These are phyloP conservation scores for Dinomys branickii DNA, from an alignment of 2,113 vertebrate genomes.

Conservation along the genomic window DNA sequence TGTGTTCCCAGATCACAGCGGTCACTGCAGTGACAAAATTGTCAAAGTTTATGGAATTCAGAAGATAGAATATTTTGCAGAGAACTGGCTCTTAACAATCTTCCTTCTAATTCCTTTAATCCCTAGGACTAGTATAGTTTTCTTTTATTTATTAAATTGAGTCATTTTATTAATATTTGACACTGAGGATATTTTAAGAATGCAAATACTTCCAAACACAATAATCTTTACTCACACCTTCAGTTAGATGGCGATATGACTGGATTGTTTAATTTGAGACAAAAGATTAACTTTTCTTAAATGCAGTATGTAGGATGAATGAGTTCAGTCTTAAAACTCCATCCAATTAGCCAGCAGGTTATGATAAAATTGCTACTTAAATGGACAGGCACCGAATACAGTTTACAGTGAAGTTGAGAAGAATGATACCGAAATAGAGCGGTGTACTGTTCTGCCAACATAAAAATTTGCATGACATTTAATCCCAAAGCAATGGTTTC, in stretches of 20 bases:
- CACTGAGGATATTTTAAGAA: neutral
- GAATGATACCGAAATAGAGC: neutral
- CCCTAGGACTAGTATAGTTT: neutral
- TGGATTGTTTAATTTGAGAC: neutral
- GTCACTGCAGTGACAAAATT: neutral
- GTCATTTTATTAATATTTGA: neutral
- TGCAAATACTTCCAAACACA: neutral
- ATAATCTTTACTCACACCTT: neutral
- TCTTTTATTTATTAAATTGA: neutral
- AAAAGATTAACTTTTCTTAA: neutral
- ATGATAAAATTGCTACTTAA: neutral
- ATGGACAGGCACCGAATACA: neutral
- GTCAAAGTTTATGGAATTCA: neutral
- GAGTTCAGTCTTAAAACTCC: neutral
- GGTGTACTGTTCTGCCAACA: neutral
- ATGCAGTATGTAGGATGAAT: neutral
- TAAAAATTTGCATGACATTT: neutral
- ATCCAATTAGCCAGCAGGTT: neutral
- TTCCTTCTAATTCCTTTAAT: neutral
- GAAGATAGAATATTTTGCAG: neutral
- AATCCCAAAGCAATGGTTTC: neutral
- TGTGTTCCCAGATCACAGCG: neutral
- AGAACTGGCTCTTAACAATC: neutral
- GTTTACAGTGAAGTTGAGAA: neutral
- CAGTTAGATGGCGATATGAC: neutral